Conservation (phyloP, 2,797 vertebrate species). For the Ptychobarbus kaznakovi region DNA sequence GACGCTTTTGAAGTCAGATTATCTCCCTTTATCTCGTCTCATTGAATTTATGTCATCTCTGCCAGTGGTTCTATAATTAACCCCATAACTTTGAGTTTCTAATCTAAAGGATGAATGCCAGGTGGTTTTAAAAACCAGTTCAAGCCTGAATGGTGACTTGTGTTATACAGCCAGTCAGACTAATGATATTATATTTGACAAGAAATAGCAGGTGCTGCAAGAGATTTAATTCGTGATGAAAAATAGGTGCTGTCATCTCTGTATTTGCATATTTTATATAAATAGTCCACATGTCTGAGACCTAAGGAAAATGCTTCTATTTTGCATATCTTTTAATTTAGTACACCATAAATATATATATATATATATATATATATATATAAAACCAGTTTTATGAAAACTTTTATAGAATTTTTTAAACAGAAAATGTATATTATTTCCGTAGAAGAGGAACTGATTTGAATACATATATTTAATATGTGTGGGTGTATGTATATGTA, state of each 20-base stretch:
- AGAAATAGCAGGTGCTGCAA: not conserved
- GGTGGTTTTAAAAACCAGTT: not conserved
- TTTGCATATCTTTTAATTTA: not conserved
- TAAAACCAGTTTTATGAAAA: no score
- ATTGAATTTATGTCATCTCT: conserved; percentile 19
- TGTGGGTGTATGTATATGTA: no score
- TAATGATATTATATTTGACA: not conserved
- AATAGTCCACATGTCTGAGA: not conserved
- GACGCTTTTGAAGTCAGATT: not conserved
- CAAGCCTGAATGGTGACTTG: not conserved
- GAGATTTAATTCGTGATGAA: conserved; percentile 1
- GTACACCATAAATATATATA: no score
- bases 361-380: no score
- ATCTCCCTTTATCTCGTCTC: conserved; percentile 22
- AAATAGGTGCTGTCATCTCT: not conserved
- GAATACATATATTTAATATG: no score
- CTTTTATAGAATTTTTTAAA: not conserved
- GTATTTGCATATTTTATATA: not conserved
- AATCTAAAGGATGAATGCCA: not conserved
- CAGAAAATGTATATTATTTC: no score
- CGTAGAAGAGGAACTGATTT: no score
- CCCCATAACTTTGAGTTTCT: not conserved
- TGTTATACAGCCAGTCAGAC: not conserved
- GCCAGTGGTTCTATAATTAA: conserved; percentile 16
- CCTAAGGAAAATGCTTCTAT: not conserved